Conservation (phyloP, 2,888 invertebrate genomes). For the Frankliniella fusca region DNA sequence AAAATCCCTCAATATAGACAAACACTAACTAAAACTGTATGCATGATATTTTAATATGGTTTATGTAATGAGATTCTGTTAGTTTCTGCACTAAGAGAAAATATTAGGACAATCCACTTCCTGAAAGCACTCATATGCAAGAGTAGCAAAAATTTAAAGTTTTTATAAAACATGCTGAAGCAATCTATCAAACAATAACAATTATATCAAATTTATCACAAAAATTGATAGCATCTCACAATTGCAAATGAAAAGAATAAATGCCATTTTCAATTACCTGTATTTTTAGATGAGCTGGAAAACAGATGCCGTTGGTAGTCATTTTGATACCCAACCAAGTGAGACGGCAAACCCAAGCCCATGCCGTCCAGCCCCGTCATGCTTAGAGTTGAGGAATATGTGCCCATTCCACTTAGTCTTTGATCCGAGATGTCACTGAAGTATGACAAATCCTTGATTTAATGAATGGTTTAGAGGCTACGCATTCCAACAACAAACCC, state of each 20-base stretch:
- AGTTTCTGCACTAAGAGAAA: too few relatives aligned
- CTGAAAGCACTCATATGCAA: neutral
- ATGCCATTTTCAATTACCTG: neutral
- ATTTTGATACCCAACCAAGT: conserved; percentile 16
- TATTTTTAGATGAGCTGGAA: neutral
- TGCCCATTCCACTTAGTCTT: conserved; percentile 10
- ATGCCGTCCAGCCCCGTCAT: conserved; percentile 6
- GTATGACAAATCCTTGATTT: neutral
- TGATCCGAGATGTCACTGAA: conserved; percentile 19
- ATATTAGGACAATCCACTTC: neutral
- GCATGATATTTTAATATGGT: too few relatives aligned
- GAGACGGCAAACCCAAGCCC: conserved; percentile 16
- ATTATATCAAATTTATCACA: neutral
- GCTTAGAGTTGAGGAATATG: neutral
- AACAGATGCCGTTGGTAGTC: conserved; percentile 19
- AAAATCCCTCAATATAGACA: neutral
- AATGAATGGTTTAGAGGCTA: neutral
- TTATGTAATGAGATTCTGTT: too few relatives aligned
- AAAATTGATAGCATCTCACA: too few relatives aligned
- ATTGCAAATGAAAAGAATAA: neutral
- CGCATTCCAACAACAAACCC: neutral
- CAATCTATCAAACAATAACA: neutral
- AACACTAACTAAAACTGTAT: neutral
- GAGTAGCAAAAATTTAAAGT: neutral
- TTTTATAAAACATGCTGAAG: neutral